Percentiles rank a stretch among this genome's conserved stretches.
phyloP scores from a whole-genome alignment of 35 echinoderm and acorn worm genomes.

The Stichopus chloronotus region DNA sequence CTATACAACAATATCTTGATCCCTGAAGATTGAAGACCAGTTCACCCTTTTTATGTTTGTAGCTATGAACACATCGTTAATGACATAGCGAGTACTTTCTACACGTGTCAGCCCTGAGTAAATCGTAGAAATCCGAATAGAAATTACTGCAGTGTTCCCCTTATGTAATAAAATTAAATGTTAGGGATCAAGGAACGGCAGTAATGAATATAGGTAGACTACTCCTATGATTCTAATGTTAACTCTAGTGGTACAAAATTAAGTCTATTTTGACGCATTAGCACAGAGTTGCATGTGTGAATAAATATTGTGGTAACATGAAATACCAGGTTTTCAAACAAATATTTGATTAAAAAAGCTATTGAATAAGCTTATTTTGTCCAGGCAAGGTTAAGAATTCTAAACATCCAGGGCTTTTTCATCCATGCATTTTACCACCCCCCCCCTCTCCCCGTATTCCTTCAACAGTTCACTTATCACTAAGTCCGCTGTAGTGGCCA shows the following conservation, averaged over 20 bases:
- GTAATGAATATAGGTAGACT: not conserved
- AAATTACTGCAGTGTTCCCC: not conserved
- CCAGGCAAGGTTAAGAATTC: not conserved
- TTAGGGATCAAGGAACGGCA: not conserved
- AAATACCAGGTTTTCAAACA: not conserved
- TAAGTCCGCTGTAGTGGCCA: not conserved
- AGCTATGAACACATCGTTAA: no score
- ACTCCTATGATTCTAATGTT: not conserved
- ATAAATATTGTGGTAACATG: not conserved
- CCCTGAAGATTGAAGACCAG: no score
- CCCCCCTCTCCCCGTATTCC: constrained; percentile 15
- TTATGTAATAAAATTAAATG: no score
- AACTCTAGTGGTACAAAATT: no score
- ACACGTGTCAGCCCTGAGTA: no score
- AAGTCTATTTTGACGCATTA: not conserved
- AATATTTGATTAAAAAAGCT: not conserved
- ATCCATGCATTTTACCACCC: constrained; percentile 26
- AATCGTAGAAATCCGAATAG: not conserved
- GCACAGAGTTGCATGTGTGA: not conserved
- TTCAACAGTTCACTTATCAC: constrained; percentile 1
- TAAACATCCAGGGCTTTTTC: constrained; percentile 4
- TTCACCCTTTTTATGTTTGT: no score
- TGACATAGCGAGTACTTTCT: no score
- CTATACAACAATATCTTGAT: no score
- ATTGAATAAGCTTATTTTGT: not conserved